These are phyloP conservation scores for Mesoclemmys tuberculata DNA, from an alignment of 2,113 vertebrate genomes.

Conservation along the genomic window DNA sequence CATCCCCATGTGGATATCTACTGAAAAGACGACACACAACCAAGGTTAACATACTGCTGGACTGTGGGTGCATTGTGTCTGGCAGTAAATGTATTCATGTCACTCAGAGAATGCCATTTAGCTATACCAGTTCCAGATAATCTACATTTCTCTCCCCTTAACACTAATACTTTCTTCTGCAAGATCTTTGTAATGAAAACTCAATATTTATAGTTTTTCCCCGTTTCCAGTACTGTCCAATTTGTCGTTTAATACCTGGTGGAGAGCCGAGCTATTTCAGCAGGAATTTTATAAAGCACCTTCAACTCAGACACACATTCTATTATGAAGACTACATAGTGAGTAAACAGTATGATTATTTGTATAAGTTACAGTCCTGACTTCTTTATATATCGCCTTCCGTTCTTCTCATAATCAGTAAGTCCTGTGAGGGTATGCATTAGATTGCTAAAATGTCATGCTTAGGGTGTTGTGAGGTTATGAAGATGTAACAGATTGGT, in stretches of 20 bases:
- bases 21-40: neutral
- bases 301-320: conserved; percentile 62
- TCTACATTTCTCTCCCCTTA: neutral
- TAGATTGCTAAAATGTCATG: neutral
- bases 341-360: conserved; percentile 51
- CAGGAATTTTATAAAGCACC: conserved; percentile 72
- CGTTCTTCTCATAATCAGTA: neutral
- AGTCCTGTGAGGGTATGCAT: neutral
- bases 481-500: neutral
- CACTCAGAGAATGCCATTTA: neutral
- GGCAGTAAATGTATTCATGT: neutral
- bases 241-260: conserved; percentile 67
- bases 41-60: neutral
- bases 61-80: neutral
- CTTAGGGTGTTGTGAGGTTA: neutral
- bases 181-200: neutral
- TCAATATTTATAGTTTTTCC: neutral
- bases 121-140: neutral
- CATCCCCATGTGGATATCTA: neutral
- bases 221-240: conserved; percentile 66
- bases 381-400: conserved; percentile 1
- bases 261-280: conserved; percentile 55
- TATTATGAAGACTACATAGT: conserved; percentile 71
- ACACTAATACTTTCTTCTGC: conserved; percentile 41
- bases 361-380: neutral